Percentiles rank a stretch among this genome's conserved stretches.
Conservation (phyloP, 2,797 vertebrate genomes). For the Sebastes nivosus region DNA sequence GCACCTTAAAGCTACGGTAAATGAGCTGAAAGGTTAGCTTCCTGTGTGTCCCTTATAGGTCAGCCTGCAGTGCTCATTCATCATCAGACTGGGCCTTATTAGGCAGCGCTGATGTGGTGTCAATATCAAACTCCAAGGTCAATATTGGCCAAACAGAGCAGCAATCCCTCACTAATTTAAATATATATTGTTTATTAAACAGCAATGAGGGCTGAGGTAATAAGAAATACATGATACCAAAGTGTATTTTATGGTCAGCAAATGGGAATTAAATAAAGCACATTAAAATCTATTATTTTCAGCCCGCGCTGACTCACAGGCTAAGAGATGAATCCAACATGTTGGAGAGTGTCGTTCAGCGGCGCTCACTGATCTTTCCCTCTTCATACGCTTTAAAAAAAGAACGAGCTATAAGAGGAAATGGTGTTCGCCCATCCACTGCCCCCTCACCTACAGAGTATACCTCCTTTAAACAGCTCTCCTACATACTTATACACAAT, state of each 20-base stretch:
- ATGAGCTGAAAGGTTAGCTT: conserved; percentile 27
- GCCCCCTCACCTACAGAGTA: conserved; percentile 16
- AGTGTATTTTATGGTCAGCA: neutral
- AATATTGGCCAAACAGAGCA: neutral
- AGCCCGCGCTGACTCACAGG: neutral
- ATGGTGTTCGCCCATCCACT: conserved; percentile 6
- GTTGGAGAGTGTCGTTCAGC: neutral
- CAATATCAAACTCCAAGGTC: conserved; percentile 42
- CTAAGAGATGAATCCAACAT: conserved; percentile 8
- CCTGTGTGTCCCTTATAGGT: conserved; percentile 29
- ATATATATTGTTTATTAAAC: neutral
- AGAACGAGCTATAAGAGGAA: conserved; percentile 39
- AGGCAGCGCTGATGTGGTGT: conserved; percentile 29
- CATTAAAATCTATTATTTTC: neutral
- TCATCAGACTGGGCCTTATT: conserved; percentile 20
- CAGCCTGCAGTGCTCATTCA: conserved; percentile 38
- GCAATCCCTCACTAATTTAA: conserved; percentile 20
- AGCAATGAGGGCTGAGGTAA: neutral
- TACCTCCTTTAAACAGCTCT: conserved; percentile 24
- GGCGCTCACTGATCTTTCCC: conserved; percentile 1
- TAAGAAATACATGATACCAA: neutral
- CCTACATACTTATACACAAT: conserved; percentile 9
- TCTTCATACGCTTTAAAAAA: conserved; percentile 29
- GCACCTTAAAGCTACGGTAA: conserved; percentile 19
- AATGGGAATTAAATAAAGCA: neutral